A percentile compares a stretch with the other conserved stretches of the same genome.
Conservation (phyloP, 2,797 vertebrate genomes). For the Amazona ochrocephala region DNA sequence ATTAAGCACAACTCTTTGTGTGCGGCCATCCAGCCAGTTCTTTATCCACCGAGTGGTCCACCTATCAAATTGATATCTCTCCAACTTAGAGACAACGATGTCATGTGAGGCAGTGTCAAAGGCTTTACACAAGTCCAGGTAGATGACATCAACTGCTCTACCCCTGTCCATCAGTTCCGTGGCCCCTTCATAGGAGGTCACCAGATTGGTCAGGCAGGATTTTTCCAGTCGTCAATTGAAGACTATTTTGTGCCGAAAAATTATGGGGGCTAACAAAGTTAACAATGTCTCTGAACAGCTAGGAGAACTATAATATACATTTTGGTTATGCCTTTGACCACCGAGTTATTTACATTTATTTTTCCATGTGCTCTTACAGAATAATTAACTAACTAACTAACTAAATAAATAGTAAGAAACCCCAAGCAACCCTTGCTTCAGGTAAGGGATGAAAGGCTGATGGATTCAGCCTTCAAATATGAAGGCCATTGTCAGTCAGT, state of each 20-base stretch:
- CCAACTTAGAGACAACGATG: no score
- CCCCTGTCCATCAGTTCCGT: no score
- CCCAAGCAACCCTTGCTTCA: background rate
- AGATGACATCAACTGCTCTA: no score
- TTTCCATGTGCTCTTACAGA: background rate
- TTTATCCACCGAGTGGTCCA: no score
- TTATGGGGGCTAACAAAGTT: background rate
- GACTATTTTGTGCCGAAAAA: background rate
- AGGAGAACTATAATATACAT: background rate
- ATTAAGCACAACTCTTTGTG: no score
- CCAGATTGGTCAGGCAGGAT: no score
- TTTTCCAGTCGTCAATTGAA: background rate
- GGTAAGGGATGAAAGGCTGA: background rate
- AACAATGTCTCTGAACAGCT: background rate
- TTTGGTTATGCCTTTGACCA: background rate
- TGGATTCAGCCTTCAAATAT: background rate
- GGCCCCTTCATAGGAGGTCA: no score
- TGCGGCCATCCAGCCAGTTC: no score
- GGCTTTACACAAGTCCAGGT: no score
- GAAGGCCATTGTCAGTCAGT: background rate
- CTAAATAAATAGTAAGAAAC: background rate
- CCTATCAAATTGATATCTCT: no score
- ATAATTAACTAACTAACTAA: background rate
- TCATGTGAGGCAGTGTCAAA: no score
- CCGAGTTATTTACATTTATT: background rate